phyloP scores from a whole-genome alignment of 2,113 vertebrate genomes.

The Casuarius casuarius region DNA sequence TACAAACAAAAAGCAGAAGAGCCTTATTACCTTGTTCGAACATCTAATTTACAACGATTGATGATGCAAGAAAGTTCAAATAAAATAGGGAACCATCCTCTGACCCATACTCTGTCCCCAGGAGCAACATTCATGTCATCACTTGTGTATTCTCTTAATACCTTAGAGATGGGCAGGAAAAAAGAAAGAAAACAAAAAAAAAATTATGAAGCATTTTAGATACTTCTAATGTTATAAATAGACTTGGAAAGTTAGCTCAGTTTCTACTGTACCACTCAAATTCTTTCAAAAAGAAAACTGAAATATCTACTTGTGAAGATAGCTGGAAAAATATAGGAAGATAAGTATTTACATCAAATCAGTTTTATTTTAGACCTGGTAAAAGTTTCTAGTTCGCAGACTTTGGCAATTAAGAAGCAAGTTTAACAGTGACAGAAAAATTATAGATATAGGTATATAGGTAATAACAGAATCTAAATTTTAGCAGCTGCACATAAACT shows the following conservation, averaged over 20 bases:
- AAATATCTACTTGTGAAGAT: not conserved
- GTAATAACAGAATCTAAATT: not conserved
- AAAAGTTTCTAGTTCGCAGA: not conserved
- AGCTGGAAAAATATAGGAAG: not conserved
- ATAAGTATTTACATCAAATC: not conserved
- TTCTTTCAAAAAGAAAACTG: not conserved
- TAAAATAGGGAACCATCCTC: constrained; percentile 97
- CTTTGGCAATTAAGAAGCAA: not conserved
- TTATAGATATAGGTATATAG: not conserved
- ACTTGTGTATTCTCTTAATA: constrained; percentile 95
- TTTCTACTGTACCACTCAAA: not conserved
- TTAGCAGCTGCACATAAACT: not conserved
- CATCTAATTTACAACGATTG: constrained; percentile 96
- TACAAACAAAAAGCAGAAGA: not conserved
- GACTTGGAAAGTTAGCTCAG: not conserved
- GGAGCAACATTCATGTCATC: constrained; percentile 98
- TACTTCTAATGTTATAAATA: not conserved
- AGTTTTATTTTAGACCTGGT: not conserved
- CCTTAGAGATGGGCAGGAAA: constrained; percentile 70
- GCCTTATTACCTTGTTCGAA: constrained; percentile 88
- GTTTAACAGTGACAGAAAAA: not conserved
- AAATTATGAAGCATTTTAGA: not conserved
- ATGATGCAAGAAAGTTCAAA: constrained; percentile 99
- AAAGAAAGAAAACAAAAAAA: not conserved
- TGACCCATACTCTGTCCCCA: constrained; percentile 95